Percentiles rank a stretch among this genome's conserved stretches.
Evolutionary conservation across 1,140 invertebrate genomes (phyloP).

Genomic region (Bursaphelenchus mucronatus): DNA sequence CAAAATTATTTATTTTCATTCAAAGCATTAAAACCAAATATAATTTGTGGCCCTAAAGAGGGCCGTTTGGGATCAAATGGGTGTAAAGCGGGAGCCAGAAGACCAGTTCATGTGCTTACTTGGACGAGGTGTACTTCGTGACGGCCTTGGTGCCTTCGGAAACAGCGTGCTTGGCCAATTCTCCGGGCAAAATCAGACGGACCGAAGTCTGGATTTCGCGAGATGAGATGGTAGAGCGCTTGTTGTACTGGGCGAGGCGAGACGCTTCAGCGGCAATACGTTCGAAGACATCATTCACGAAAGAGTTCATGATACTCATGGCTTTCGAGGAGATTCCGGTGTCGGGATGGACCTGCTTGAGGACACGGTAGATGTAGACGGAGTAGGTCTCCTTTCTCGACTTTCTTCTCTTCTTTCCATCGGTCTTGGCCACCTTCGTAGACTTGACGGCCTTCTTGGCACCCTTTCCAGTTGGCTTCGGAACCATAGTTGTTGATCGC

Average conservation of each 20-base stretch:
- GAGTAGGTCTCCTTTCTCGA: slow-evolving; percentile 60
- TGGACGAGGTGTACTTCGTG: slow-evolving; percentile 64
- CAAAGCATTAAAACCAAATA: no score
- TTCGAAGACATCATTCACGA: slow-evolving; percentile 62
- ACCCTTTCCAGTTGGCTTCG: slow-evolving; percentile 44
- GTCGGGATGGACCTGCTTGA: slow-evolving; percentile 48
- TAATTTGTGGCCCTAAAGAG: slow-evolving; percentile 12
- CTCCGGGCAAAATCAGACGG: slow-evolving; percentile 62
- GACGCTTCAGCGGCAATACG: slow-evolving; percentile 51
- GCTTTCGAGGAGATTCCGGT: slow-evolving; percentile 66
- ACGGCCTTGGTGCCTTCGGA: slow-evolving; percentile 64
- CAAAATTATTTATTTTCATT: no score
- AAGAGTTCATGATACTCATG: slow-evolving; percentile 70
- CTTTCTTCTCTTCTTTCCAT: slow-evolving; percentile 62
- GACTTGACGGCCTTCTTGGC: slow-evolving; percentile 51
- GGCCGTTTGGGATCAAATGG: slow-evolving; percentile 13
- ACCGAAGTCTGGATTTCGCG: slow-evolving; percentile 63
- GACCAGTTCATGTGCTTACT: slow-evolving; percentile 61
- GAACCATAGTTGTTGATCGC: slow-evolving; percentile 6
- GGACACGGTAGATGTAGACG: slow-evolving; percentile 51
- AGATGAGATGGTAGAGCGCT: slow-evolving; percentile 63
- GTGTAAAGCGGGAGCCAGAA: neutral
- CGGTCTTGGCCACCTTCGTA: slow-evolving; percentile 28
- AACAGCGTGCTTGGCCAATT: slow-evolving; percentile 62
- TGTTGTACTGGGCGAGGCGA: slow-evolving; percentile 42